Evolutionary conservation across 2,113 vertebrate species (phyloP).

Genomic region (Calidris pygmaea): DNA sequence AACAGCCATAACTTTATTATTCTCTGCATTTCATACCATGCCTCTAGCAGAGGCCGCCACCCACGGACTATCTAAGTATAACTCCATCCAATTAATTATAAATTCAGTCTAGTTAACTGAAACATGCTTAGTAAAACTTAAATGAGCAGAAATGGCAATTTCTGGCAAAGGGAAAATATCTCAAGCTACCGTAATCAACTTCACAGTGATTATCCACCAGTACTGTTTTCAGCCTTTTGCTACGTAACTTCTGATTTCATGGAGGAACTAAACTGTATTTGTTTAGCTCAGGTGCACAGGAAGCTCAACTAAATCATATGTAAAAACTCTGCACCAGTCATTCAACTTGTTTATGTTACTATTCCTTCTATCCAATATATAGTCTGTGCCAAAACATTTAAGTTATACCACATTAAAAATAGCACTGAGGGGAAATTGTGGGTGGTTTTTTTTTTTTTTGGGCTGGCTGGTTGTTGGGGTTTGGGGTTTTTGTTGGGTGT

Average conservation of each 20-base stretch:
- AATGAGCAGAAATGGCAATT: background rate
- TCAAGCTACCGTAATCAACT: background rate
- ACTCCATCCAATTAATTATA: conserved; percentile 31
- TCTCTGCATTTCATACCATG: background rate
- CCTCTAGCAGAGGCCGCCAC: conserved; percentile 28
- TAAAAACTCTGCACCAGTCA: background rate
- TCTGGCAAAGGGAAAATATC: background rate
- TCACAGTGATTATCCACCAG: background rate
- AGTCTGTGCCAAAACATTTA: background rate
- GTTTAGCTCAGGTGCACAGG: background rate
- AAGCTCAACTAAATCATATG: background rate
- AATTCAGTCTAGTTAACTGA: conserved; percentile 31
- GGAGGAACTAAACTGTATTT: background rate
- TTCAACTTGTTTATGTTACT: background rate
- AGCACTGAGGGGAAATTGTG: background rate
- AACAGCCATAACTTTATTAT: background rate
- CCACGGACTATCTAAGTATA: conserved; percentile 44
- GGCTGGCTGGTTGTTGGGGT: background rate
- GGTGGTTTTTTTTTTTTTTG: too few relatives aligned
- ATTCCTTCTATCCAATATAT: background rate
- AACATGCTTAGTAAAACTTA: background rate
- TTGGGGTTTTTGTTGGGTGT: background rate
- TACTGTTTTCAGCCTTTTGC: background rate
- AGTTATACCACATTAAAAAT: background rate
- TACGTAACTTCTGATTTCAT: background rate